Base-by-base conservation (phyloP, 2,888 invertebrate species). In the Tenodera sinensis region DNA sequence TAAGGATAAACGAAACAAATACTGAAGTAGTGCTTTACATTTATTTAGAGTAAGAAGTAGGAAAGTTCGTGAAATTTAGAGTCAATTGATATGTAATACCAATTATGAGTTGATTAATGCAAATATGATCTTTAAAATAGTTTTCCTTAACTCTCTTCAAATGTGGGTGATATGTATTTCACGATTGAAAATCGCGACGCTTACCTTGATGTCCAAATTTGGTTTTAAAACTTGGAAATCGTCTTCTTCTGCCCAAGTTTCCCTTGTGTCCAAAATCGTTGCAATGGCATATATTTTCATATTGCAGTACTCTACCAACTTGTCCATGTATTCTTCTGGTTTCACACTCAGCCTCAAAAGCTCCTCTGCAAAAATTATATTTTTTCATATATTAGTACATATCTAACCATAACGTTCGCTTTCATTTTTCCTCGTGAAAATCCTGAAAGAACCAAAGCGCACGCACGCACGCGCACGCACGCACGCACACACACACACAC, bases 161-260 rank as follows among this genome's bases (percentile, higher is more conserved):
- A 34, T 83, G 83, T 83, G 2, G 25, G 2, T 28, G n/a, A 25
- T 9, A 0, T 9, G 8, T 4, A 4, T 34, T 4, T 8, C 34
- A n/a, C n/a, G n/a, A n/a, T n/a, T 87, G 7, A n/a, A 88, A 14
- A 14, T 81, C 30, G 8, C 12, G 0, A 42, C 2, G 0, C 91
- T 91, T 93, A 97, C 97, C 94, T 95, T 95, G 81, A 97, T 95
- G 81, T 93, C 93, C 88, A 97, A 95, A 90, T 94, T 95, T 1
- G 97, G 97, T 92, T 96, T 96, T 54, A 96, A 93, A 9, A 97
- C 95, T 93, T 97, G 96, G 93, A 97, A 97, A 93, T 97, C 97
- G 91, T 97, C 97, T 91, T 97, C 97, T 91, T 96, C 97, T 0
- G 96, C 96, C 96, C 97, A 97, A 3, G 97, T 96, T 93, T 97